phyloP scores from a whole-genome alignment of 2,113 vertebrate species.

The Austrofundulus limnaeus region DNA sequence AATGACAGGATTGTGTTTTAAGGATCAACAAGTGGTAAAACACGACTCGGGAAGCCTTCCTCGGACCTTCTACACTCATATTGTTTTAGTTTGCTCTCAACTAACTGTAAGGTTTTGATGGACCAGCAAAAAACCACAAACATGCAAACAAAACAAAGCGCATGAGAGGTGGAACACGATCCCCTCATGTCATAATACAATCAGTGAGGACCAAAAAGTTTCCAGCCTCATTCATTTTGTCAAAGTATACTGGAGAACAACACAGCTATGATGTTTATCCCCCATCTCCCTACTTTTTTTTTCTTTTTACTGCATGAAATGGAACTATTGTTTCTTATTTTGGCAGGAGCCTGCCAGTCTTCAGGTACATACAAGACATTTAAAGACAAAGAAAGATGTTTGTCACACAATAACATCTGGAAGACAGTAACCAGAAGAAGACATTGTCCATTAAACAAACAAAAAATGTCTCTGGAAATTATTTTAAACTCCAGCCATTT shows the following conservation, averaged over 20 bases:
- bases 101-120: conserved; percentile 55
- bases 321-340: conserved; percentile 66
- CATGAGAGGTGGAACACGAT: conserved; percentile 68
- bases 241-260: conserved; percentile 59
- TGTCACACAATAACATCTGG: conserved; percentile 60
- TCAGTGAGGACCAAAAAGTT: conserved; percentile 66
- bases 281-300: conserved; percentile 54
- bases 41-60: conserved; percentile 56
- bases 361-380: conserved; percentile 49
- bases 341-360: conserved; percentile 60
- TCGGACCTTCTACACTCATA: conserved; percentile 54
- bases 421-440: conserved; percentile 43
- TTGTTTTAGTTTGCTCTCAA: conserved; percentile 49
- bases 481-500: conserved; percentile 61
- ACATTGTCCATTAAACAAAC: conserved; percentile 46
- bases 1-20: conserved; percentile 50
- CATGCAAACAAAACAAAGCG: conserved; percentile 69
- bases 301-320: conserved; percentile 66
- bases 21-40: conserved; percentile 32
- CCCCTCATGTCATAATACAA: conserved; percentile 70
- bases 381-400: conserved; percentile 55
- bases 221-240: conserved; percentile 71
- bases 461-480: conserved; percentile 52
- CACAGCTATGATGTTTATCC: conserved; percentile 58
- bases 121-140: conserved; percentile 68